Evolutionary conservation across 2,113 vertebrate genomes (phyloP).

Genomic region (Rafetus swinhoei): DNA sequence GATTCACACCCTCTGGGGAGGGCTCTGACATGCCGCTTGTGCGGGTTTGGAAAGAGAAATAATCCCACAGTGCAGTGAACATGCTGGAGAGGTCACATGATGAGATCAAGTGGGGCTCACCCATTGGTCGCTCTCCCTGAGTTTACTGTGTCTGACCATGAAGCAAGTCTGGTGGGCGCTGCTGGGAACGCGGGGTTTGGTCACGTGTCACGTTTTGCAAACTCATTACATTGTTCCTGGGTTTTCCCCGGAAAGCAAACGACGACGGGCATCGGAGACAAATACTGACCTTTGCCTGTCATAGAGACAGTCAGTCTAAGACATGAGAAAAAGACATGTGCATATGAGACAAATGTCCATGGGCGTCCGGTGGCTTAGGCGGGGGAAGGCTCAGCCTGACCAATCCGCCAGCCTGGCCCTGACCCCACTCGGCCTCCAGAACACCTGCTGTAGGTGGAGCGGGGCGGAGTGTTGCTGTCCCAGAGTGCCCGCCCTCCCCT

Average conservation of each 20-base stretch:
- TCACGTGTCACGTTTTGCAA: background rate
- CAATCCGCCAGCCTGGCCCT: too few species aligned
- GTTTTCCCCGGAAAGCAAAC: background rate
- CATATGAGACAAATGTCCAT: too few species aligned
- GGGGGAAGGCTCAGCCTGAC: too few species aligned
- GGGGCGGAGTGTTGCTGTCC: too few species aligned
- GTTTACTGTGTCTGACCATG: conserved; percentile 18
- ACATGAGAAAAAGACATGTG: background rate
- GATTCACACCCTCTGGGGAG: conserved; percentile 46
- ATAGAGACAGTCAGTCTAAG: fast-evolving
- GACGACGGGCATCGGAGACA: background rate
- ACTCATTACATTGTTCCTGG: background rate
- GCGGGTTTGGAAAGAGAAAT: background rate
- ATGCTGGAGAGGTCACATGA: conserved; percentile 28
- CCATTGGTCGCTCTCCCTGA: background rate
- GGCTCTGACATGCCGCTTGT: background rate
- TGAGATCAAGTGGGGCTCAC: background rate
- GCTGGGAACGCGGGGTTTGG: background rate
- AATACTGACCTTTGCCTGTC: background rate
- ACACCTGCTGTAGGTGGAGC: too few species aligned
- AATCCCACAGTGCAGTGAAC: background rate
- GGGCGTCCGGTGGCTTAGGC: too few species aligned
- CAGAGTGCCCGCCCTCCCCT: too few species aligned
- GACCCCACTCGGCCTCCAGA: too few species aligned
- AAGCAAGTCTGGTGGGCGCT: background rate